These are phyloP conservation scores for Halisarca cf. caerulea DNA, from an alignment of 37 sponge, comb jelly and placozoan species.

Conservation along the genomic window DNA sequence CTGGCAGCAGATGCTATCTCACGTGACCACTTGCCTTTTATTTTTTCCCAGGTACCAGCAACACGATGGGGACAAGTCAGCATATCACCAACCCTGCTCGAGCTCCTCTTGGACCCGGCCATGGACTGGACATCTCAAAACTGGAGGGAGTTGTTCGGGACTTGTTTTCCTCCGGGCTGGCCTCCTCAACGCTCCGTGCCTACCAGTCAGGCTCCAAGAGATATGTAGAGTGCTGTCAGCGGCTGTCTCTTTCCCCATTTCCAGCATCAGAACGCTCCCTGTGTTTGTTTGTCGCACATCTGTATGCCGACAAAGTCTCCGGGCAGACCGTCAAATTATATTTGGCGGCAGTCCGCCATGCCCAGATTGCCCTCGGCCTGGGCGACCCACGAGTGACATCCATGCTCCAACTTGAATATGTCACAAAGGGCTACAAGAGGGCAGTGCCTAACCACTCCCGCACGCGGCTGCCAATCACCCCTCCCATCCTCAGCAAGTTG, in stretches of 20 bases:
- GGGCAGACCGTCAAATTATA: neutral
- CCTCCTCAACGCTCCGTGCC: constrained; percentile 26
- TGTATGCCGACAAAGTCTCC: neutral
- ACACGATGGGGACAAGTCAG: neutral
- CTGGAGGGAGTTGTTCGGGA: constrained; percentile 33
- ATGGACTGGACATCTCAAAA: constrained; percentile 39
- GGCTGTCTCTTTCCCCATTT: neutral
- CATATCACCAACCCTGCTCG: neutral
- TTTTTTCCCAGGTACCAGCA: neutral
- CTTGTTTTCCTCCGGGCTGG: neutral
- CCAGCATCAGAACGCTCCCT: constrained; percentile 30
- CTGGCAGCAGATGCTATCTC: neutral
- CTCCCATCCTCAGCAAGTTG: too few relatives aligned
- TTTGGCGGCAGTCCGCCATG: neutral
- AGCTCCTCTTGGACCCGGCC: neutral
- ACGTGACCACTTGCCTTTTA: neutral
- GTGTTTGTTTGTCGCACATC: constrained; percentile 32
- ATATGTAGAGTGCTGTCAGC: constrained; percentile 37
- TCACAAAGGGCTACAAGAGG: neutral
- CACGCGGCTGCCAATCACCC: neutral
- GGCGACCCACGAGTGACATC: neutral
- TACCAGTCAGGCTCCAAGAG: constrained; percentile 24
- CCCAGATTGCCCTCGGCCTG: neutral
- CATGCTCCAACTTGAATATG: neutral
- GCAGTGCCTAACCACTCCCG: neutral